Evolutionary conservation across 2,888 invertebrate genomes (phyloP).

Genomic region (Apantesis nais): DNA sequence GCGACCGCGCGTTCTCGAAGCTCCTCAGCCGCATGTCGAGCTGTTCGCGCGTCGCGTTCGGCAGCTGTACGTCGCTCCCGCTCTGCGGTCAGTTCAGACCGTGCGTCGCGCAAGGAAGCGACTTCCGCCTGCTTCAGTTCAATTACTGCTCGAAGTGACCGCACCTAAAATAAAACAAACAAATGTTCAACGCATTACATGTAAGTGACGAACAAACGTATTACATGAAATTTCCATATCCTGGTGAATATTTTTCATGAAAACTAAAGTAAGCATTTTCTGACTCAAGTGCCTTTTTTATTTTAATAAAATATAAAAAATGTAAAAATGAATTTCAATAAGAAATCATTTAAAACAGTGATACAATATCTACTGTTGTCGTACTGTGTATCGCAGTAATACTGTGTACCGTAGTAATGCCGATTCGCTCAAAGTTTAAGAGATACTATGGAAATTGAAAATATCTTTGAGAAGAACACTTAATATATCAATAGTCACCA

Average conservation of each 20-base stretch:
- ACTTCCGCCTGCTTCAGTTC: constrained; percentile 95
- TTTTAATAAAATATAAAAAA: too few species aligned
- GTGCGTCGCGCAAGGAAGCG: constrained; percentile 89
- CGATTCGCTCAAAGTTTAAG: neutral
- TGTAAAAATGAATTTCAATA: too few species aligned
- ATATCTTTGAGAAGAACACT: neutral
- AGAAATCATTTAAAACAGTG: too few species aligned
- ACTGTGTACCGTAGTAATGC: neutral
- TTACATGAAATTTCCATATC: neutral
- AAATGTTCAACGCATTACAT: neutral
- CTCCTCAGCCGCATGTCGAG: constrained; percentile 95
- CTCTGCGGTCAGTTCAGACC: constrained; percentile 89
- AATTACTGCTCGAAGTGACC: constrained; percentile 93
- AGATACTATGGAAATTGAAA: neutral
- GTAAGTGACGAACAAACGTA: too few species aligned
- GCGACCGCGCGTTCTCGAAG: constrained; percentile 91
- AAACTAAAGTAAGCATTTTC: too few species aligned
- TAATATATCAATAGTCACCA: too few species aligned
- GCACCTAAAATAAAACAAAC: constrained; percentile 64
- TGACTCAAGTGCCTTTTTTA: too few species aligned
- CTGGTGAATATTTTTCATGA: neutral
- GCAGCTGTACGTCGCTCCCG: constrained; percentile 90
- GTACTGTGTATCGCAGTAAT: neutral
- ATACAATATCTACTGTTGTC: too few species aligned
- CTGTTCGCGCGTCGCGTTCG: constrained; percentile 90